Percentiles rank a stretch among this genome's conserved stretches.
Conservation (phyloP, 1,140 invertebrate species). For the Lasaia peninsularis region DNA sequence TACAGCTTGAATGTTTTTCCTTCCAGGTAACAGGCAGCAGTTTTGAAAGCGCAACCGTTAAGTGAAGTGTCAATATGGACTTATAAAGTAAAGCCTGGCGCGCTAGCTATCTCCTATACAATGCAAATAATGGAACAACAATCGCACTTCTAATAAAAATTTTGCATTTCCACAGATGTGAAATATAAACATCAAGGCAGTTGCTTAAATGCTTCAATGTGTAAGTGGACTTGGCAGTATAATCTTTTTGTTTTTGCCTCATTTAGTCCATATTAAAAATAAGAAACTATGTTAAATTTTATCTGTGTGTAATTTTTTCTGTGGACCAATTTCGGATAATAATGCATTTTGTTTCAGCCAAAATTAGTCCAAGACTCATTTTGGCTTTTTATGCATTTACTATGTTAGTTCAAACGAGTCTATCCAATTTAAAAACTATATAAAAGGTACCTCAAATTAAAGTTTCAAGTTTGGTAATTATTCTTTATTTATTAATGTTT, state of each 20-base stretch:
- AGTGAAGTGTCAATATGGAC: conserved; percentile 72
- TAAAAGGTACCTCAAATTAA: too few species aligned
- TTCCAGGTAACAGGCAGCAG: conserved; percentile 43
- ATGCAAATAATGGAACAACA: conserved; percentile 40
- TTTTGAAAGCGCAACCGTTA: conserved; percentile 48
- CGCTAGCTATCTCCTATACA: conserved; percentile 48
- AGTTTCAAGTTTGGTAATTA: too few species aligned
- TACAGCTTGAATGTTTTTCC: too few species aligned
- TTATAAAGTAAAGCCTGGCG: conserved; percentile 62
- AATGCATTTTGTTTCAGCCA: too few species aligned
- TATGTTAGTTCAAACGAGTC: too few species aligned
- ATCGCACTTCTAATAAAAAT: conserved; percentile 38
- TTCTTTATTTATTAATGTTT: too few species aligned
- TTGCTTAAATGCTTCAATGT: not conserved
- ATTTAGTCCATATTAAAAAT: not conserved
- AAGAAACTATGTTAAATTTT: not conserved
- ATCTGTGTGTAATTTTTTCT: too few species aligned
- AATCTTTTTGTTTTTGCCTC: not conserved
- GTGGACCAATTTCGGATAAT: too few species aligned
- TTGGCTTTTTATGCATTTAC: too few species aligned
- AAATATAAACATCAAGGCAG: not conserved
- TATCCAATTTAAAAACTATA: too few species aligned
- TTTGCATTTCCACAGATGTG: not conserved
- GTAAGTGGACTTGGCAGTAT: not conserved
- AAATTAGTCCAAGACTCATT: too few species aligned